Base-by-base conservation (phyloP, 2,797 vertebrate genomes). In the Scolopax bukidnonensis region DNA sequence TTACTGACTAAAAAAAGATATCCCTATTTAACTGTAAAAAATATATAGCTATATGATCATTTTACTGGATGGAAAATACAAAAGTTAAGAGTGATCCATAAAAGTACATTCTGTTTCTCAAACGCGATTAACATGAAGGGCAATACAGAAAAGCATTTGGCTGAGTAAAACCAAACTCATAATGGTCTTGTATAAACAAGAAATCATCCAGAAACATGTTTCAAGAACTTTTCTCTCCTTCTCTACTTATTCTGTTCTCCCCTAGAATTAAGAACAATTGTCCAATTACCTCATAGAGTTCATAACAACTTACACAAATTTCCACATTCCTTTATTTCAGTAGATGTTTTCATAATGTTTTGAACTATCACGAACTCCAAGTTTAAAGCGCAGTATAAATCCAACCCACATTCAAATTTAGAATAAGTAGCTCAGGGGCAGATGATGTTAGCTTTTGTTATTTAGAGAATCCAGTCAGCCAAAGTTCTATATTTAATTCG, bases 401-500 rank as follows among this genome's bases (percentile, higher is more conserved):
- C n/a, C 57, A 64, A 91, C 43, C 23, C 36, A 54, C 30, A 53
- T 47, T 94, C 76, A 80, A 87, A 83, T 96, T 94, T 65, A 93
- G 84, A 92, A 87, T 10, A 50, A 54, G 69, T 51, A 86, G 60
- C 75, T 91, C 74, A 83, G 74, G 43, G 64, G 73, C 82, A 76
- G 63, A 61, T 61, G 36, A 91, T 75, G 45, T 51, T 20, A 76
- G 84, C 78, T 80, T 94, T 83, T 80, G 75, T 83, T 94, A 94
- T 93, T 87, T 86, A 94, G 68, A 87, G 79, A 90, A 84, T 7
- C 12, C 45, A 87, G 1, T 92, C 87, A 94, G 82, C 81, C 73
- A 65, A 90, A 92, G 81, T 69, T 81, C 92, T 96, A 95, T 97
- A 94, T 95, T 95, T 96, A 94, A 88, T 30, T 24, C 0, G 5